Evolutionary conservation across 2,797 vertebrate species (phyloP).

Genomic region (Enteromius treurensis): DNA sequence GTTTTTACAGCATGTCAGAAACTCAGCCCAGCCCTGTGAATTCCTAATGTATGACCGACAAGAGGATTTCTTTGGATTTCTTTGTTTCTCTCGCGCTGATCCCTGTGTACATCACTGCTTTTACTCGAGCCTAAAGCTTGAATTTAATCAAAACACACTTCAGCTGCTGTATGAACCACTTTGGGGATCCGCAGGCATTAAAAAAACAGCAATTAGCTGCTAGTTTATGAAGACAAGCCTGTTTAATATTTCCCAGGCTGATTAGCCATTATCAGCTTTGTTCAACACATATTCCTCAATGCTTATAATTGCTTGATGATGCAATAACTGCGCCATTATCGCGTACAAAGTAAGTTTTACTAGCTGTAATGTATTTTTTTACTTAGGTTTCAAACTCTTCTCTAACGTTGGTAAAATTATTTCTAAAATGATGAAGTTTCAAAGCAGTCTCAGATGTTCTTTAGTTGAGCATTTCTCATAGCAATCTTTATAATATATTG

Average conservation of each 20-base stretch:
- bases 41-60: constrained; percentile 55
- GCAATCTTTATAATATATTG: neutral
- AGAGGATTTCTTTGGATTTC: constrained; percentile 9
- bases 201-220: constrained; percentile 67
- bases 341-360: neutral
- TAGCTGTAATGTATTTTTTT: neutral
- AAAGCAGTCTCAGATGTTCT: neutral
- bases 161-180: constrained; percentile 56
- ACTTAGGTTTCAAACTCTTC: neutral
- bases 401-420: neutral
- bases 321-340: neutral
- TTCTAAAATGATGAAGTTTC: neutral
- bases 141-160: constrained; percentile 73
- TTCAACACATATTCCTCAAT: constrained; percentile 18
- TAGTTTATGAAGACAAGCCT: constrained; percentile 62
- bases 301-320: constrained; percentile 31
- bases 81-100: constrained; percentile 44
- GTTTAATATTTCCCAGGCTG: constrained; percentile 70
- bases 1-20: constrained; percentile 60
- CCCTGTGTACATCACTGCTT: constrained; percentile 66
- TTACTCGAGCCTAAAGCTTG: constrained; percentile 64
- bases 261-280: constrained; percentile 61
- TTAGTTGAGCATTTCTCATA: neutral
- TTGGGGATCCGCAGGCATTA: constrained; percentile 61
- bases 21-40: constrained; percentile 45